phyloP scores from a whole-genome alignment of 2,888 invertebrate genomes.

The Euzetes globulus region DNA sequence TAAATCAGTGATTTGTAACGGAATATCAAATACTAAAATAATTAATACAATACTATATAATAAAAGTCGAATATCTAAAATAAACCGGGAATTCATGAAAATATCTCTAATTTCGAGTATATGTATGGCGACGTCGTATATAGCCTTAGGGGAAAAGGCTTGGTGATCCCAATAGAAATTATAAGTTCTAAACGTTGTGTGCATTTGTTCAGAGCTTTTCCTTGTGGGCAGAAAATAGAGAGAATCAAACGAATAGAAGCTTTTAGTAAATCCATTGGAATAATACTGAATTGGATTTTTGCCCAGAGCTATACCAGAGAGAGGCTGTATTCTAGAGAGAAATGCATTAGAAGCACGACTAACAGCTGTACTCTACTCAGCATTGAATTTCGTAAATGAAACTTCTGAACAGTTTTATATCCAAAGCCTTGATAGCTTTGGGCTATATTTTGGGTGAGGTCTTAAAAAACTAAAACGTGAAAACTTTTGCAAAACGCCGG shows the following conservation, averaged over 20 bases:
- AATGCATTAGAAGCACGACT: background rate
- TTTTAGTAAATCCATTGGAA: constrained; percentile 28
- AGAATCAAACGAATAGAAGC: constrained; percentile 9
- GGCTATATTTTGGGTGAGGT: constrained; percentile 20
- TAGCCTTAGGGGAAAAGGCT: too few species aligned
- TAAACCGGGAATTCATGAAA: too few species aligned
- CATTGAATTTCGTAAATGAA: constrained; percentile 3
- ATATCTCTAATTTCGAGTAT: background rate
- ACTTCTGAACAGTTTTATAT: constrained; percentile 1
- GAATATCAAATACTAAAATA: too few species aligned
- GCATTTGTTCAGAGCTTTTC: background rate
- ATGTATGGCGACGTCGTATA: background rate
- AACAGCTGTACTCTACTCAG: background rate
- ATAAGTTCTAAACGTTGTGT: background rate
- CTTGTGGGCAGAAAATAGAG: constrained; percentile 22
- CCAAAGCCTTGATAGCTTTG: constrained; percentile 1
- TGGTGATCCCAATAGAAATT: background rate
- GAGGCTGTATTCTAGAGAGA: constrained; percentile 7
- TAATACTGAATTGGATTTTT: constrained; percentile 16
- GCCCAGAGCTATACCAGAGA: background rate
- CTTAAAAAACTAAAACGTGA: constrained; percentile 27
- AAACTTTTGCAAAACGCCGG: constrained; percentile 8
- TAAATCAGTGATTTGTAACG: too few species aligned
- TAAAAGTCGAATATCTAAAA: too few species aligned
- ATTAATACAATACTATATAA: too few species aligned